These are phyloP conservation scores for Pteruthius melanotis DNA, from an alignment of 2,113 vertebrate genomes.

Conservation along the genomic window DNA sequence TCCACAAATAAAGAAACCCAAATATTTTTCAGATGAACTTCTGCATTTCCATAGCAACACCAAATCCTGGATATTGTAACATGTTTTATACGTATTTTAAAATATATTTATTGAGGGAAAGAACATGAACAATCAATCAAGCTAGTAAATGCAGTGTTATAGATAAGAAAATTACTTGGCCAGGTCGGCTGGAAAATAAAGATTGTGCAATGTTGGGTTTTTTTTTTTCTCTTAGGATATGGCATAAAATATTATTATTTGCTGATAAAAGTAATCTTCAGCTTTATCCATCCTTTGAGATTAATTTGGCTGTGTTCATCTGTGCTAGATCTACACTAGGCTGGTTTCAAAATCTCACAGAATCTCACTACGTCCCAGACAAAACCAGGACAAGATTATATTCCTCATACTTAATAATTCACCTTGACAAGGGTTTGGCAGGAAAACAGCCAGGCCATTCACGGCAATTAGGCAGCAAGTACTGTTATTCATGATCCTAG, in stretches of 20 bases:
- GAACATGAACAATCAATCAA: background rate
- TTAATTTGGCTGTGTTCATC: background rate
- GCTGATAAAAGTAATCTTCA: background rate
- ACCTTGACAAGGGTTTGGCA: background rate
- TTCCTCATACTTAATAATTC: background rate
- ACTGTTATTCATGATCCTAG: background rate
- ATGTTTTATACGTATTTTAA: background rate
- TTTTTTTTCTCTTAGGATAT: background rate
- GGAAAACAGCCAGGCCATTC: background rate
- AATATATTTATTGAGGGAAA: background rate
- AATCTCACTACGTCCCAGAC: background rate
- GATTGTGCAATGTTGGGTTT: background rate
- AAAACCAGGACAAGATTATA: background rate
- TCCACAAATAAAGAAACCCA: background rate
- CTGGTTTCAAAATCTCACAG: background rate
- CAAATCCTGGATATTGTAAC: background rate
- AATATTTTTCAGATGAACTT: background rate
- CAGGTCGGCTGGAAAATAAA: background rate
- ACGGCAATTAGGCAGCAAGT: background rate
- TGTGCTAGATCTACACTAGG: background rate
- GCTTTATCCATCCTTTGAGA: background rate
- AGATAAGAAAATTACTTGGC: background rate
- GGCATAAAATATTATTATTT: background rate
- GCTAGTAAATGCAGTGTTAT: background rate
- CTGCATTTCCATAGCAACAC: background rate